A percentile compares a stretch with the other conserved stretches of the same genome.
Evolutionary conservation across 2,888 invertebrate species (phyloP).

Genomic region (Aplocera efformata): DNA sequence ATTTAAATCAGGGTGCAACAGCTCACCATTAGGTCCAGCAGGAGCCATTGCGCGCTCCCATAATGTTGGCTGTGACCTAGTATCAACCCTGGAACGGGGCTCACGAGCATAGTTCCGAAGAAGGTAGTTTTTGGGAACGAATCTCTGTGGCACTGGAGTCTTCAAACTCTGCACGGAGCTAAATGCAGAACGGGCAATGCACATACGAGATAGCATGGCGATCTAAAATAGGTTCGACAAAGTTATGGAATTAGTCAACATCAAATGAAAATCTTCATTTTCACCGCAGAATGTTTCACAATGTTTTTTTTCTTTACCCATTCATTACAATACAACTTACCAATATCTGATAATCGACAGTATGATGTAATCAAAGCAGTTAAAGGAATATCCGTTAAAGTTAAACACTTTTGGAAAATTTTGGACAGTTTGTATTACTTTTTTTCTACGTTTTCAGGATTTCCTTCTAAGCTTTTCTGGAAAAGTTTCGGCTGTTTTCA

Average conservation of each 20-base stretch:
- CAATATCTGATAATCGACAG: too few relatives aligned
- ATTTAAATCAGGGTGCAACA: not conserved
- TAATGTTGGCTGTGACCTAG: constrained; percentile 77
- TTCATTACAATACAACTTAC: too few relatives aligned
- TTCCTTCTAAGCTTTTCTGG: too few relatives aligned
- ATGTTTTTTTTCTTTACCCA: too few relatives aligned
- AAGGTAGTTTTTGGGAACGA: constrained; percentile 70
- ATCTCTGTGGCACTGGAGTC: constrained; percentile 64
- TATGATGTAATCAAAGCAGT: too few relatives aligned
- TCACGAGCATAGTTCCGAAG: constrained; percentile 79
- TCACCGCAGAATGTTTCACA: constrained; percentile 12
- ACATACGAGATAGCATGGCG: constrained; percentile 76
- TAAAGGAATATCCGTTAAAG: too few relatives aligned
- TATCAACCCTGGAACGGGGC: constrained; percentile 57
- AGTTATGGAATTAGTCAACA: too few relatives aligned
- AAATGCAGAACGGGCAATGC: constrained; percentile 56
- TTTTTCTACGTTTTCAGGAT: too few relatives aligned
- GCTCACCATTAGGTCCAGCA: constrained; percentile 86
- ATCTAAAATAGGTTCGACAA: constrained; percentile 40
- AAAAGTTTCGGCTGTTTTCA: too few relatives aligned
- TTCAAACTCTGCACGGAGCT: constrained; percentile 58
- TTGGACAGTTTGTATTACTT: too few relatives aligned
- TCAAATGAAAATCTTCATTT: too few relatives aligned
- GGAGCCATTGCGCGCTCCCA: constrained; percentile 89
- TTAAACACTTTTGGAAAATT: too few relatives aligned